Conservation (phyloP, 2,113 vertebrate genomes). For the Rousettus leschenaultii region DNA sequence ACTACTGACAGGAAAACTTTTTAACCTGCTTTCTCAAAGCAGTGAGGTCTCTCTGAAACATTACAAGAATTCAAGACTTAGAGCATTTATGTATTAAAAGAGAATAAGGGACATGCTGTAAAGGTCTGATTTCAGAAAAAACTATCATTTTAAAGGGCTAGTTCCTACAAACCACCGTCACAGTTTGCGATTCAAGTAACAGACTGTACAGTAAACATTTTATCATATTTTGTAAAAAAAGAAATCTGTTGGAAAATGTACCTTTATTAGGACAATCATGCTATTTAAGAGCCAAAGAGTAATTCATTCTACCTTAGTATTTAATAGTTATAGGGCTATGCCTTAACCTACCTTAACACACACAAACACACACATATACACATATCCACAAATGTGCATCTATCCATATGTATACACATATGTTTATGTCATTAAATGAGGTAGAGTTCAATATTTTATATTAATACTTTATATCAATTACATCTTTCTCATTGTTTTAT, state of each 20-base stretch:
- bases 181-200: not conserved
- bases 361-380: fast-evolving
- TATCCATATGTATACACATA: not conserved
- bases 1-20: not conserved
- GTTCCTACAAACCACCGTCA: not conserved
- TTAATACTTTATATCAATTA: not conserved
- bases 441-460: not conserved
- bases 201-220: not conserved
- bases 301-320: not conserved
- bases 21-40: conserved; percentile 10
- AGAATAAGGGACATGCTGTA: not conserved
- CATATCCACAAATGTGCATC: not conserved
- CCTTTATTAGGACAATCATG: not conserved
- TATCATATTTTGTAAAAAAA: not conserved
- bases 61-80: not conserved
- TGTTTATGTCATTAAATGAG: not conserved
- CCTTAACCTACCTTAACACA: not conserved
- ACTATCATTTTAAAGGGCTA: not conserved
- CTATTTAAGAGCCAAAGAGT: not conserved
- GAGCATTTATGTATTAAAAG: not conserved
- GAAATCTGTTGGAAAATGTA: not conserved
- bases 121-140: not conserved
- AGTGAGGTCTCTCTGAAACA: not conserved
- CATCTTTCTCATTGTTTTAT: not conserved
- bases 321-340: not conserved